phyloP scores from a whole-genome alignment of 2,797 vertebrate species.

The Amniataba percoides region DNA sequence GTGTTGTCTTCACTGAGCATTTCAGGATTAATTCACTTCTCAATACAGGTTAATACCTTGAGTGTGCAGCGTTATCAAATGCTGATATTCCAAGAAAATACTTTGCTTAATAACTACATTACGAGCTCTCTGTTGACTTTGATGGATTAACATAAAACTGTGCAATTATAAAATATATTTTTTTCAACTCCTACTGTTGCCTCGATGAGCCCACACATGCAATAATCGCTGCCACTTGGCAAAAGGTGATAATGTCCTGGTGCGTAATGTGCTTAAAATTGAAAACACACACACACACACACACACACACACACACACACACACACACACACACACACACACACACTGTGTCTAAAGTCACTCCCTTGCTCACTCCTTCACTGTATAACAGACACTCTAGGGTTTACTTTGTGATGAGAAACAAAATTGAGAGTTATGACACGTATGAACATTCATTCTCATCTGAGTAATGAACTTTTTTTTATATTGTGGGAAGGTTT shows the following conservation, averaged over 20 bases:
- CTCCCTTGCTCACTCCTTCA: background rate
- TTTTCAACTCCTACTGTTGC: slow-evolving; percentile 13
- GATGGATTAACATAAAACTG: slow-evolving; percentile 45
- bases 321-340: background rate
- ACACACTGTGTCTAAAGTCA: background rate
- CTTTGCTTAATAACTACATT: slow-evolving; percentile 38
- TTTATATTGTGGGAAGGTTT: background rate
- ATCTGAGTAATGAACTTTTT: background rate
- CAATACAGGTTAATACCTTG: slow-evolving; percentile 46
- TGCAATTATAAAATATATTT: slow-evolving; percentile 37
- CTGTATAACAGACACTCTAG: background rate
- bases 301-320: background rate
- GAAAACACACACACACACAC: background rate
- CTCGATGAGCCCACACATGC: background rate
- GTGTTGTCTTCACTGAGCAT: slow-evolving; percentile 48
- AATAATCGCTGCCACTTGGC: background rate
- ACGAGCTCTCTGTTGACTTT: slow-evolving; percentile 43
- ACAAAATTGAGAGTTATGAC: background rate
- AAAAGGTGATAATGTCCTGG: slow-evolving; percentile 24
- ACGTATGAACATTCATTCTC: background rate
- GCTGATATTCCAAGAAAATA: slow-evolving; percentile 33
- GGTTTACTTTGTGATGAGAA: background rate
- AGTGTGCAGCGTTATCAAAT: slow-evolving; percentile 19
- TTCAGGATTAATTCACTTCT: slow-evolving; percentile 57
- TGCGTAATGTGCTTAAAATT: slow-evolving; percentile 20